These are phyloP conservation scores for Cydia strobilella DNA, from an alignment of 1,140 invertebrate species.

Conservation along the genomic window DNA sequence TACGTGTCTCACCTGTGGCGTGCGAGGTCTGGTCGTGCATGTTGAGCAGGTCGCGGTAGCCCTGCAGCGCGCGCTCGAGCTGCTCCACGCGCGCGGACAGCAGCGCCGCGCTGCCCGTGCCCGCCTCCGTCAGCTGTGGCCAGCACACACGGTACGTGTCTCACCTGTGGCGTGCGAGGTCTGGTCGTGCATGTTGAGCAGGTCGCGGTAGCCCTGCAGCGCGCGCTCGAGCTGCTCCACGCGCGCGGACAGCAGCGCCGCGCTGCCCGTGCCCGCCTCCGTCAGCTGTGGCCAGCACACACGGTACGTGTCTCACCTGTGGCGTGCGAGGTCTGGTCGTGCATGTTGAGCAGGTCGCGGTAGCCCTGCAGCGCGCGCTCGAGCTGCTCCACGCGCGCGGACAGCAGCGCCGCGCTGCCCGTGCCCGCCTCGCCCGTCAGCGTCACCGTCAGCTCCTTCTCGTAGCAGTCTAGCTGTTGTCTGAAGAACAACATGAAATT, in stretches of 20 bases:
- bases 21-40: constrained; percentile 75
- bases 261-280: constrained; percentile 47
- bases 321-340: constrained; percentile 83
- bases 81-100: constrained; percentile 82
- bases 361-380: constrained; percentile 84
- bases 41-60: constrained; percentile 85
- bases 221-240: constrained; percentile 84
- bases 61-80: constrained; percentile 83
- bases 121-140: constrained; percentile 33
- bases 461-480: constrained; percentile 89
- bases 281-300: too few relatives aligned
- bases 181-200: constrained; percentile 82
- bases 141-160: too few relatives aligned
- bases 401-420: constrained; percentile 67
- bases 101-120: constrained; percentile 64
- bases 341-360: constrained; percentile 84
- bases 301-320: too few relatives aligned
- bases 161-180: constrained; percentile 22
- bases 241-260: constrained; percentile 76
- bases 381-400: constrained; percentile 82
- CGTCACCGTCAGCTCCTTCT: constrained; percentile 87
- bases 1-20: too few relatives aligned
- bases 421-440: constrained; percentile 60
- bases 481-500: constrained; percentile 73
- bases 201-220: constrained; percentile 84